phyloP scores from a whole-genome alignment of 2,888 invertebrate genomes.

The Lithophane semibrunnea region DNA sequence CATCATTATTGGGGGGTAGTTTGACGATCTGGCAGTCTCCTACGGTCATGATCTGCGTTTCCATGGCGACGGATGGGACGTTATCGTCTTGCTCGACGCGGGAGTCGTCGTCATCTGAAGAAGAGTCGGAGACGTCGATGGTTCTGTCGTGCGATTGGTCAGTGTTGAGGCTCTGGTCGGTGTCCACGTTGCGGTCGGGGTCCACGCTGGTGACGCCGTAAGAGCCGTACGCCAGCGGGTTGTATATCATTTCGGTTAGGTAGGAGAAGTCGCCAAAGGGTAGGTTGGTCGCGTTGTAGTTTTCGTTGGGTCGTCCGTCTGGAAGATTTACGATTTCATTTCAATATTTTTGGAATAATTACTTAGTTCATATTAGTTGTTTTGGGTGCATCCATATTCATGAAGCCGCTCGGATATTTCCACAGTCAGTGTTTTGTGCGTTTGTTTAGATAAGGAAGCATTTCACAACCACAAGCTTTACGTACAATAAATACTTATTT shows the following conservation, averaged over 20 bases:
- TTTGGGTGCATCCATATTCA: slow-evolving; percentile 29
- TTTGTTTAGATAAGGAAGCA: slow-evolving; percentile 31
- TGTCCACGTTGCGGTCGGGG: slow-evolving; percentile 80
- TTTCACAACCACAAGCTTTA: slow-evolving; percentile 34
- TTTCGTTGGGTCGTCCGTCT: slow-evolving; percentile 89
- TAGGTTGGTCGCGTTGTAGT: slow-evolving; percentile 89
- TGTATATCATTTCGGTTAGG: slow-evolving; percentile 89
- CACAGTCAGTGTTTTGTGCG: slow-evolving; percentile 39
- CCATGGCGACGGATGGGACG: slow-evolving; percentile 80
- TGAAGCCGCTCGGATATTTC: slow-evolving; percentile 14
- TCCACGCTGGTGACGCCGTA: slow-evolving; percentile 83
- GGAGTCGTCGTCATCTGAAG: slow-evolving; percentile 83
- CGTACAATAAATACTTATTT: neutral
- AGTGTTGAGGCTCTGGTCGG: slow-evolving; percentile 73
- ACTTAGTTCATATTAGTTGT: slow-evolving; percentile 28
- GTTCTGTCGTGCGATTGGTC: slow-evolving; percentile 82
- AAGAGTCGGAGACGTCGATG: slow-evolving; percentile 86
- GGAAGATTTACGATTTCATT: slow-evolving; percentile 50
- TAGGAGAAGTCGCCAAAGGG: slow-evolving; percentile 90
- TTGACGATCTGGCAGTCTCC: slow-evolving; percentile 89
- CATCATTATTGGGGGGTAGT: slow-evolving; percentile 80
- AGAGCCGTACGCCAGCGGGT: slow-evolving; percentile 81
- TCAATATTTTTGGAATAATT: neutral
- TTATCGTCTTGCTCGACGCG: slow-evolving; percentile 82
- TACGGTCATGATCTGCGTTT: slow-evolving; percentile 88